A percentile compares a stretch with the other conserved stretches of the same genome.
Conservation (phyloP, 2,797 vertebrate species). For the Lophotriccus pileatus region DNA sequence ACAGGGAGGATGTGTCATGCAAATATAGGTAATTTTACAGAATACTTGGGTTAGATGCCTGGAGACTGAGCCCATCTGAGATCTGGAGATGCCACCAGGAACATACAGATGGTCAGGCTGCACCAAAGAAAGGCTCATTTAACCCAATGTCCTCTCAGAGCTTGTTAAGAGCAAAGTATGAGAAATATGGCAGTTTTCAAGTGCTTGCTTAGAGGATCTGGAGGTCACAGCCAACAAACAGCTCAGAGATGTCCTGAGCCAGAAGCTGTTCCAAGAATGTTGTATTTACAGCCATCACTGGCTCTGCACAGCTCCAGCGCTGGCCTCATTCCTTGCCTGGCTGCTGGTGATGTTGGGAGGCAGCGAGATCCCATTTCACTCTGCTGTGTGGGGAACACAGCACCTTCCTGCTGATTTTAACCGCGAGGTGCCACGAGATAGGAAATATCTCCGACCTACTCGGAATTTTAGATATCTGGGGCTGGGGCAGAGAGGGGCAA, state of each 20-base stretch:
- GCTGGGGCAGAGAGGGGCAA: neutral
- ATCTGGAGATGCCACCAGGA: neutral
- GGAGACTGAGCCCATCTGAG: neutral
- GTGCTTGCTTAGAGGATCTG: neutral
- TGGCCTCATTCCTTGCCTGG: neutral
- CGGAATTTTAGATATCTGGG: neutral
- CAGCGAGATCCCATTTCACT: neutral
- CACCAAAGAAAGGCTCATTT: neutral
- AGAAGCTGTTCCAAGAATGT: neutral
- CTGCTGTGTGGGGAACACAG: rapidly evolving
- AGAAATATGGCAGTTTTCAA: neutral
- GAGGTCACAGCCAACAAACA: neutral
- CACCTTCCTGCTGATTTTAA: neutral
- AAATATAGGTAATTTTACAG: neutral
- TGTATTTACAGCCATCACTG: neutral
- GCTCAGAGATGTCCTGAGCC: neutral
- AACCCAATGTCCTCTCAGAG: neutral
- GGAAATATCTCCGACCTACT: neutral
- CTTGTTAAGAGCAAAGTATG: neutral
- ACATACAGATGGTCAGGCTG: neutral
- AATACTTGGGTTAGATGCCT: neutral
- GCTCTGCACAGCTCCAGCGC: neutral
- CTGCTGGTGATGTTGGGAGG: neutral
- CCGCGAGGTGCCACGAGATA: rapidly evolving
- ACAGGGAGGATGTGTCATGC: neutral